A percentile compares a stretch with the other conserved stretches of the same genome.
phyloP scores from a whole-genome alignment of 2,113 vertebrate genomes.

The Corythornis vintsioides region DNA sequence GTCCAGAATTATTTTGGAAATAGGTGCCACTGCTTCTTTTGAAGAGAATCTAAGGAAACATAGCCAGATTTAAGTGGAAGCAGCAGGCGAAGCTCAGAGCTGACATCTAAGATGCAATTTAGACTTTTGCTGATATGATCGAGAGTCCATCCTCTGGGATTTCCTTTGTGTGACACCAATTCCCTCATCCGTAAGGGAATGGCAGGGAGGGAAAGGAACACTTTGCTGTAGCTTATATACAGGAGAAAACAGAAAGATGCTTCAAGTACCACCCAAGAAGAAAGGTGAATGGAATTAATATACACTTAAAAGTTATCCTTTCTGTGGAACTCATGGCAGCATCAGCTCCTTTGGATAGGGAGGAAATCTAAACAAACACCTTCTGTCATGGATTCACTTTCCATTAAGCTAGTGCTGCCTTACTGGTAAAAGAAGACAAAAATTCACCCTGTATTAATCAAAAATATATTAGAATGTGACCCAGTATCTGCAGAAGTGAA shows the following conservation, averaged over 20 bases:
- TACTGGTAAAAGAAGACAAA: slow-evolving; percentile 1
- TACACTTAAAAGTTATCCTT: background rate
- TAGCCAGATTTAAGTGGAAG: background rate
- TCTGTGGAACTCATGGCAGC: background rate
- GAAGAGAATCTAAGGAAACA: background rate
- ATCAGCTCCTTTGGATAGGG: background rate
- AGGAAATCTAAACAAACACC: background rate
- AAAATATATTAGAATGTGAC: background rate
- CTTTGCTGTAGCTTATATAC: background rate
- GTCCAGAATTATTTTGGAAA: background rate
- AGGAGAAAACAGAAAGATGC: slow-evolving; percentile 2
- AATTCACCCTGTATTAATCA: background rate
- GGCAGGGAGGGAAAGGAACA: background rate
- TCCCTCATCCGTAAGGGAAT: background rate
- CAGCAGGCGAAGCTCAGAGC: background rate
- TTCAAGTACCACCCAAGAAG: background rate
- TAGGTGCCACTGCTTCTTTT: background rate
- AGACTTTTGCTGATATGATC: background rate
- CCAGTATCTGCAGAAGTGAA: background rate
- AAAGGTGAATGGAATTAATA: background rate
- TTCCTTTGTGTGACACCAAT: background rate
- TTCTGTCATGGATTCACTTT: background rate
- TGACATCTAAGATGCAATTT: background rate
- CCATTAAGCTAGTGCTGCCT: background rate
- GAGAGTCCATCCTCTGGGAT: background rate